Evolutionary conservation across 92 coral and sea anemone species (phyloP).

Genomic region (Heliopora coerulea): DNA sequence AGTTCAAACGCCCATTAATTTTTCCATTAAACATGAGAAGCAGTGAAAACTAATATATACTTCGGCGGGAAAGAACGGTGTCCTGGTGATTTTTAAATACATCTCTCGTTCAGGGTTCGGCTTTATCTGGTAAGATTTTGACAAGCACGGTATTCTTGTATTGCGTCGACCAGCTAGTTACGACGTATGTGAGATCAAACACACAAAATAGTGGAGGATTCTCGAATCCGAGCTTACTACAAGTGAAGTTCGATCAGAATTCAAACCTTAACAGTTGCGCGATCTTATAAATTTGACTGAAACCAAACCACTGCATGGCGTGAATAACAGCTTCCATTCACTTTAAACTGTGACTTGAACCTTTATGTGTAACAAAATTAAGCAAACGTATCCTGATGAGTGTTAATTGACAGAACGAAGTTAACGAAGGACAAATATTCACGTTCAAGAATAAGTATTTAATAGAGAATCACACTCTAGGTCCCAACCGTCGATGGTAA

Average conservation of each 20-base stretch:
- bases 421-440: not conserved
- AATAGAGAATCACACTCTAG: not conserved
- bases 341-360: constrained; percentile 45
- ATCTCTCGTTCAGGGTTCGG: not conserved
- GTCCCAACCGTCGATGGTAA: no score
- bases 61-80: not conserved
- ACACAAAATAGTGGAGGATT: not conserved
- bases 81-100: not conserved
- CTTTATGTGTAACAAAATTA: constrained; percentile 44
- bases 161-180: not conserved
- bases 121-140: not conserved
- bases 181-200: no score
- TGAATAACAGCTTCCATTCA: constrained; percentile 37
- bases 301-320: constrained; percentile 37
- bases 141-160: no score
- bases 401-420: constrained; percentile 20
- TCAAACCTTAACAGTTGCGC: constrained; percentile 41
- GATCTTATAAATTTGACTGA: constrained; percentile 29
- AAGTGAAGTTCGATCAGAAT: constrained; percentile 16
- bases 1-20: no score
- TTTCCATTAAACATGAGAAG: no score
- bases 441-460: not conserved
- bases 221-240: not conserved
- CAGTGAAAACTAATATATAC: no score
- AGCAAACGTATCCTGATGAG: constrained; percentile 40